Base-by-base conservation (phyloP, 2,888 invertebrate genomes). In the Amblyjoppa proteus region DNA sequence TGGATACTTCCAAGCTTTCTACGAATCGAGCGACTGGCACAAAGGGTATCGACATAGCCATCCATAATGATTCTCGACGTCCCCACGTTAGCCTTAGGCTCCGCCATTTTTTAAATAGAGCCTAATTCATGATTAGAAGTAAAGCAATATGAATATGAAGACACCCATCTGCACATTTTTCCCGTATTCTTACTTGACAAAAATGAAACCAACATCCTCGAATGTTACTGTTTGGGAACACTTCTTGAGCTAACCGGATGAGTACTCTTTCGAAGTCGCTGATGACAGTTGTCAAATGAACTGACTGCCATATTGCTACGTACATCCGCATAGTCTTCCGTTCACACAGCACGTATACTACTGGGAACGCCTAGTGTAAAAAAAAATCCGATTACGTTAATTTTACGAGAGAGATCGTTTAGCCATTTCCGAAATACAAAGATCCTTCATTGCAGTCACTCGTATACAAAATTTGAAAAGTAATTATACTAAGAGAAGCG, bases 191-290 rank as follows among this genome's bases (percentile, higher is more conserved):
- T 53, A 76, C 76, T 25, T 53, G 66, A 34, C 66, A 76, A 34
- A 68, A 61, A 31, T 76, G 53, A n/a, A 76, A 76, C 76, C 76
- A 76, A 53, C 66, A 76, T 4, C 76, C 66, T 13, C 34, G 76
- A 34, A 31, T 38, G 38, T 38, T 7, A 7, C 38, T 6, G 38
- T 38, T 4, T 7, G 68, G 76, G 20, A 76, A 76, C 9, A 53
- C 53, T n/a, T 53, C 20, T 28, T 38, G 68, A 53, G 68, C 68
- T 5, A 68, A 76, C 13, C 34, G 34, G 38, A 68, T 68, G 13
- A 76, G 51, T 6, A 68, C 76, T n/a, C 25, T 53, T 66, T 76
- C 76, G n/a, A 25, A 76, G 25, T 76, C 68, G 38, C 76, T 53
- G 11, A 61, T 28, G 5, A 76, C 68, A 31, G 3, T 38, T 41